Percentiles rank a stretch among this genome's conserved stretches.
Evolutionary conservation across 2,113 vertebrate species (phyloP).

Genomic region (Corythornis cristatus): DNA sequence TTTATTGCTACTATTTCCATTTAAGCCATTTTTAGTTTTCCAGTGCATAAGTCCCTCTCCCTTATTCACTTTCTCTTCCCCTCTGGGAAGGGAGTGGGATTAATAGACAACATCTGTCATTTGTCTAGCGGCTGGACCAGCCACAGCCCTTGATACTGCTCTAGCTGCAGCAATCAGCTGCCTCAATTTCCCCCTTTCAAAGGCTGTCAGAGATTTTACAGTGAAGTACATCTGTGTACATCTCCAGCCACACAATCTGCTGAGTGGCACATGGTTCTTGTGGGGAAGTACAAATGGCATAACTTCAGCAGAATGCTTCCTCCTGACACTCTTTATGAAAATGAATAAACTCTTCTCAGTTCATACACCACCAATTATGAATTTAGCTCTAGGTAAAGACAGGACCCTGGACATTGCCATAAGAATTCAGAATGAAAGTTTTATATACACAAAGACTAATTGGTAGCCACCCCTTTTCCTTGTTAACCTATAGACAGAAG

Average conservation of each 20-base stretch:
- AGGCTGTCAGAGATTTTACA: not conserved
- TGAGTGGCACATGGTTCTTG: not conserved
- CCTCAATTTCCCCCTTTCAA: not conserved
- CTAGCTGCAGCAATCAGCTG: not conserved
- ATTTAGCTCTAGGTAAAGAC: not conserved
- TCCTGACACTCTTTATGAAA: not conserved
- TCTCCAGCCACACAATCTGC: not conserved
- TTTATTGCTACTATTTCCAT: not conserved
- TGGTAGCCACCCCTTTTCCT: not conserved
- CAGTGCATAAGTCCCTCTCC: no score
- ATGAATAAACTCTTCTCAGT: not conserved
- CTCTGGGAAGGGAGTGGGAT: no score
- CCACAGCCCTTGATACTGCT: not conserved
- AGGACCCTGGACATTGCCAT: not conserved
- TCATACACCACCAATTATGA: not conserved
- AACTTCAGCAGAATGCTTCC: not conserved
- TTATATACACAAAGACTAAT: not conserved
- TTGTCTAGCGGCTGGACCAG: not conserved
- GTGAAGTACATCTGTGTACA: not conserved
- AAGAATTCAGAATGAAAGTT: not conserved
- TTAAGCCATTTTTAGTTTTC: not conserved
- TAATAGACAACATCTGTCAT: no score
- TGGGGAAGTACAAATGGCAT: not conserved
- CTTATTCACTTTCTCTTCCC: no score
- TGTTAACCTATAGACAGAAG: not conserved